Conservation (phyloP, 2,888 invertebrate genomes). For the Cheilosia impressa region DNA sequence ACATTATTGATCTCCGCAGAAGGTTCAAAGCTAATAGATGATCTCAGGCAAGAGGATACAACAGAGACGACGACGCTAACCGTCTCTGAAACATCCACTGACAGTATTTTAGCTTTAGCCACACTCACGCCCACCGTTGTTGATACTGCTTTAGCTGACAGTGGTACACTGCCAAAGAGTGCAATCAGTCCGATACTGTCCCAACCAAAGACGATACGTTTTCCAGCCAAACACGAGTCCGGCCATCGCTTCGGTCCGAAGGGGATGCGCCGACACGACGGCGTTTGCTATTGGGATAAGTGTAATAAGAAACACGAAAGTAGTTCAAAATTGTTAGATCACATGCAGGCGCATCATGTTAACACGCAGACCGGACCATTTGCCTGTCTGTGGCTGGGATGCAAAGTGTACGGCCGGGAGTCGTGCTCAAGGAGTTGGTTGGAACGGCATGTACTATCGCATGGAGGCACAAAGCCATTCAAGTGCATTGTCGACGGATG, state of each 20-base stretch:
- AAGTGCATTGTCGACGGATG: slow-evolving; percentile 98
- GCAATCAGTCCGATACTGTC: slow-evolving; percentile 90
- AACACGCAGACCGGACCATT: slow-evolving; percentile 94
- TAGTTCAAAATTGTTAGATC: slow-evolving; percentile 92
- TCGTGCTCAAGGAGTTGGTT: slow-evolving; percentile 97
- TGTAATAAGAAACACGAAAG: slow-evolving; percentile 91
- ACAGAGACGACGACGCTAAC: slow-evolving; percentile 26
- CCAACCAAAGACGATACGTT: slow-evolving; percentile 92
- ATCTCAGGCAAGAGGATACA: slow-evolving; percentile 44
- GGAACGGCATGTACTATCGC: slow-evolving; percentile 95
- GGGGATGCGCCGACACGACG: slow-evolving; percentile 84
- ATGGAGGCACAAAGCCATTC: slow-evolving; percentile 96
- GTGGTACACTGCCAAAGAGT: slow-evolving; percentile 79
- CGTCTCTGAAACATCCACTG: slow-evolving; percentile 52
- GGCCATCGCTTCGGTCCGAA: slow-evolving; percentile 82
- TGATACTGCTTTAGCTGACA: slow-evolving; percentile 83
- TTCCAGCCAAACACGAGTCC: slow-evolving; percentile 86
- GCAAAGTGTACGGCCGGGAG: slow-evolving; percentile 96
- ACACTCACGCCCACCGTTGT: slow-evolving; percentile 80
- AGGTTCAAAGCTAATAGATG: slow-evolving; percentile 52
- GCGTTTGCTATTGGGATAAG: slow-evolving; percentile 92
- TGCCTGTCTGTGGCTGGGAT: slow-evolving; percentile 96
- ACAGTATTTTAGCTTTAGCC: slow-evolving; percentile 77
- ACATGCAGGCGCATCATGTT: slow-evolving; percentile 94
- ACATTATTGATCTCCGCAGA: slow-evolving; percentile 46